phyloP scores from a whole-genome alignment of 2,888 invertebrate species.

The Steinernema hermaphroditum region DNA sequence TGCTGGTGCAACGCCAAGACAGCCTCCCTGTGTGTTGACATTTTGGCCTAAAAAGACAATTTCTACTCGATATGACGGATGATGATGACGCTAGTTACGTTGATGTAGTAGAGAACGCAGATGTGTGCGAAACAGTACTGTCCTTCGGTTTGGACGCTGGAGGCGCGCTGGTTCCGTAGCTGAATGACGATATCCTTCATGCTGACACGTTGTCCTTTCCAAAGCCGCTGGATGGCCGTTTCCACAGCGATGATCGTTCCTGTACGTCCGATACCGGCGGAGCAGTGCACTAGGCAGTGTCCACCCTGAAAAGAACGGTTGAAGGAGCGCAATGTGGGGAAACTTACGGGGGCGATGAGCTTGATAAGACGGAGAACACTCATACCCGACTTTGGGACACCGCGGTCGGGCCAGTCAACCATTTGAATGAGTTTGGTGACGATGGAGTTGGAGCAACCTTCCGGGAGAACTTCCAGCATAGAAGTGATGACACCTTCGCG shows the following conservation, averaged over 20 bases:
- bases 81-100: constrained; percentile 13
- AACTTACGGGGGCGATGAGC: constrained; percentile 12
- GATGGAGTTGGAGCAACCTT: constrained; percentile 42
- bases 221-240: constrained; percentile 32
- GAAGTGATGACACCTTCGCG: constrained; percentile 29
- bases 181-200: constrained; percentile 23
- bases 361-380: constrained; percentile 37
- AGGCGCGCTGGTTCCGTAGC: constrained; percentile 35
- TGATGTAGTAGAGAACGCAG: constrained; percentile 22
- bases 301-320: constrained; percentile 26
- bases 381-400: constrained; percentile 25
- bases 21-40: neutral
- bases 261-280: constrained; percentile 39
- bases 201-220: constrained; percentile 31
- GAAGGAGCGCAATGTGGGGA: neutral
- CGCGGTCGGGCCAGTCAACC: constrained; percentile 39
- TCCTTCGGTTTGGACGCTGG: constrained; percentile 34
- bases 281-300: constrained; percentile 38
- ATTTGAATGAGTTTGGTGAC: constrained; percentile 35
- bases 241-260: constrained; percentile 39
- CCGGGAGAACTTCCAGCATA: constrained; percentile 39
- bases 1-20: neutral
- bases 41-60: neutral
- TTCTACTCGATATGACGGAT: neutral
- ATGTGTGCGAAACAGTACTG: constrained; percentile 34